These are phyloP conservation scores for Erebia palarica DNA, from an alignment of 2,888 invertebrate species.

Conservation along the genomic window DNA sequence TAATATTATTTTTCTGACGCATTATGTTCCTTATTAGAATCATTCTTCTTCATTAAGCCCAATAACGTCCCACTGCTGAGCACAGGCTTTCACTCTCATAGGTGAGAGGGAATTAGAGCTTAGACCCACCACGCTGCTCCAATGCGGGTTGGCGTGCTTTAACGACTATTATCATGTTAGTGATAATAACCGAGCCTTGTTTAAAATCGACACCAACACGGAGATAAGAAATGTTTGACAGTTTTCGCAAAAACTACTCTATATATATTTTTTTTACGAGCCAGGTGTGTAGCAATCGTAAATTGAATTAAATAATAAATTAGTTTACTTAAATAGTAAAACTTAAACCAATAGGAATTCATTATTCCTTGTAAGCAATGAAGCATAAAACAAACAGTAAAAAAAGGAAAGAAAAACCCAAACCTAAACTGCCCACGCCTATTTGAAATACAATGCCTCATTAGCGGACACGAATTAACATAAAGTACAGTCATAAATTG, in stretches of 20 bases:
- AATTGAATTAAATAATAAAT: constrained; percentile 4
- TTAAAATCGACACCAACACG: neutral
- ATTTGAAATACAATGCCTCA: constrained; percentile 49
- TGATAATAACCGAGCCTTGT: too few relatives aligned
- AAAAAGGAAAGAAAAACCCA: constrained; percentile 18
- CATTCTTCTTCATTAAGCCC: too few relatives aligned
- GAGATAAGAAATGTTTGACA: neutral
- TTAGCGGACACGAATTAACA: constrained; percentile 57
- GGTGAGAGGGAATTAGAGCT: too few relatives aligned
- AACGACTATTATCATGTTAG: too few relatives aligned
- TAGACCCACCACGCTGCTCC: too few relatives aligned
- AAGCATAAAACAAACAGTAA: constrained; percentile 8
- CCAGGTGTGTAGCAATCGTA: neutral
- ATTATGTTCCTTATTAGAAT: neutral
- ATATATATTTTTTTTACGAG: neutral
- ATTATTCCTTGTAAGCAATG: constrained; percentile 16
- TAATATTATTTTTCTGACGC: neutral
- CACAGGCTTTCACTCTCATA: too few relatives aligned
- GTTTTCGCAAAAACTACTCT: neutral
- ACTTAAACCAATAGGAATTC: constrained; percentile 15
- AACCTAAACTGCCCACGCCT: constrained; percentile 35
- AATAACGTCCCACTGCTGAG: too few relatives aligned
- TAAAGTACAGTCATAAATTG: constrained; percentile 49
- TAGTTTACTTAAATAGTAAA: neutral
- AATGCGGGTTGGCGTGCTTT: too few relatives aligned